Percentiles rank a stretch among this genome's conserved stretches.
Evolutionary conservation across 1,140 invertebrate species (phyloP).

Genomic region (Drosophila nasuta): DNA sequence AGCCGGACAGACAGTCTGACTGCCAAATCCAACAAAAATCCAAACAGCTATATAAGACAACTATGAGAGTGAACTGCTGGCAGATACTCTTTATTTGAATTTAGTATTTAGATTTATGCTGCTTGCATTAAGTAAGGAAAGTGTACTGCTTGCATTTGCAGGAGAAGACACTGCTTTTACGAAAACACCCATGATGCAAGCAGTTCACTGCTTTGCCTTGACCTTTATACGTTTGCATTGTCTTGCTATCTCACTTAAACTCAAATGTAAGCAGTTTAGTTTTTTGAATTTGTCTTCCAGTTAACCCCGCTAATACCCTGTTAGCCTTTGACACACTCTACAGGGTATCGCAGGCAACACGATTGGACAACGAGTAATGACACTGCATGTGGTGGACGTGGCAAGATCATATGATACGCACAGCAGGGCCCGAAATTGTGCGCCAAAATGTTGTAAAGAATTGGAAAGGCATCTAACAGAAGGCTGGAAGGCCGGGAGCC

Average conservation of each 20-base stretch:
- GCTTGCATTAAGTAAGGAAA: not conserved
- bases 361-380: slow-evolving; percentile 63
- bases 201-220: not conserved
- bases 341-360: slow-evolving; percentile 16
- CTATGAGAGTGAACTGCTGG: not conserved
- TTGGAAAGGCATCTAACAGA: slow-evolving; percentile 53
- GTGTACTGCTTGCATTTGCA: not conserved
- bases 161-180: not conserved
- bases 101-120: not conserved
- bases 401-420: slow-evolving; percentile 65
- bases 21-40: slow-evolving; percentile 28
- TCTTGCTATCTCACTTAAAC: not conserved
- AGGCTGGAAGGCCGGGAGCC: slow-evolving; percentile 2
- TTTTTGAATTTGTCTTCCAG: not conserved
- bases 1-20: slow-evolving; percentile 9
- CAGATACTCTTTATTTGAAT: not conserved
- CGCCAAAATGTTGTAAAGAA: slow-evolving; percentile 19
- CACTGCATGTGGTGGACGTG: slow-evolving; percentile 54
- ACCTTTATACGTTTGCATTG: not conserved
- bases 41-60: not conserved
- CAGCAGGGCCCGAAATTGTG: slow-evolving; percentile 67
- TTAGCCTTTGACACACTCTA: not conserved
- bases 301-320: not conserved
- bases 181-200: not conserved
- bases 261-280: not conserved